These are phyloP conservation scores for Goniozus legneri DNA, from an alignment of 1,140 invertebrate genomes.

Conservation along the genomic window DNA sequence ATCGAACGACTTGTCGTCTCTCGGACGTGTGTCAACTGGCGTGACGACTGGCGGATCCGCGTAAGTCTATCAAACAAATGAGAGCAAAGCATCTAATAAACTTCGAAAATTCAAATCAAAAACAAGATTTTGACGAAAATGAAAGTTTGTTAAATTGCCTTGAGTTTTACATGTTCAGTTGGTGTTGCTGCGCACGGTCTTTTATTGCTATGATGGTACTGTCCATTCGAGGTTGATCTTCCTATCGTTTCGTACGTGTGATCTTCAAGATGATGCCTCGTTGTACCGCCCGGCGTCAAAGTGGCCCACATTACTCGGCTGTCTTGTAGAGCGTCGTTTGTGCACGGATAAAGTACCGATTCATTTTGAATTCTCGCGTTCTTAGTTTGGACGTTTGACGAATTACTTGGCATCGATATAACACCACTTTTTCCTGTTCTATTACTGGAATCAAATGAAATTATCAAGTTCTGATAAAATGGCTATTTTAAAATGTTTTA, in stretches of 20 bases:
- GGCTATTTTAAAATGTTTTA: slow-evolving; percentile 25
- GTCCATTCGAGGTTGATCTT: too few species aligned
- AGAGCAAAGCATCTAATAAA: neutral
- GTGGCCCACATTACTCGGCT: slow-evolving; percentile 79
- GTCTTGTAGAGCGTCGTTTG: slow-evolving; percentile 53
- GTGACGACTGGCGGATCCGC: slow-evolving; percentile 39
- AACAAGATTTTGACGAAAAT: slow-evolving; percentile 13
- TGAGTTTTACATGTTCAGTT: slow-evolving; percentile 51
- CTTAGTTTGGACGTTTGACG: slow-evolving; percentile 38
- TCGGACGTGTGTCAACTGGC: slow-evolving; percentile 33
- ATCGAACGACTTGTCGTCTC: slow-evolving; percentile 59
- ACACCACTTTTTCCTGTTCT: slow-evolving; percentile 37
- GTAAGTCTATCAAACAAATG: slow-evolving; percentile 37
- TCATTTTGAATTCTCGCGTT: slow-evolving; percentile 46
- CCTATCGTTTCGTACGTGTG: slow-evolving; percentile 76
- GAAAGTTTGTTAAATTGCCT: slow-evolving; percentile 41
- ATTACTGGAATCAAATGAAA: slow-evolving; percentile 32
- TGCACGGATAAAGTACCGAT: slow-evolving; percentile 55
- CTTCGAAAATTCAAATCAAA: neutral
- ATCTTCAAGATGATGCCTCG: slow-evolving; percentile 60
- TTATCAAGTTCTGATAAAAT: neutral
- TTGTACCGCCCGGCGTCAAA: slow-evolving; percentile 73
- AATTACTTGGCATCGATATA: slow-evolving; percentile 38
- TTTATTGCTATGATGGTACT: slow-evolving; percentile 31
- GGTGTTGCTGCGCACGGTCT: slow-evolving; percentile 34